phyloP scores from a whole-genome alignment of 2,888 invertebrate genomes.

The Bombylius discolor region DNA sequence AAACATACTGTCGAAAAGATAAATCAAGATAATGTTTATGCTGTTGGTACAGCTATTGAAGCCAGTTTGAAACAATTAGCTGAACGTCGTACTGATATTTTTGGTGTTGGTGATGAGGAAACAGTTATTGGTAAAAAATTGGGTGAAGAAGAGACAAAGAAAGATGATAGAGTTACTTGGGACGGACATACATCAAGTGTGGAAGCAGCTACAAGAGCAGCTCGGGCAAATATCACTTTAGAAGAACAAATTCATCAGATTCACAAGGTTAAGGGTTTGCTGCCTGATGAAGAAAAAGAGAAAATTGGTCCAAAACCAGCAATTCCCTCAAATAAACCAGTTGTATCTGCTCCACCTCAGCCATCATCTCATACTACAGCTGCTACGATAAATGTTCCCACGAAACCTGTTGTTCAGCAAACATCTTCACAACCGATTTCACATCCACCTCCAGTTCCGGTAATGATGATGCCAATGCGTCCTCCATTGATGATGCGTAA shows the following conservation, averaged over 20 bases:
- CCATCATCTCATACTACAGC: constrained; percentile 12
- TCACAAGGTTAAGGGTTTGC: constrained; percentile 82
- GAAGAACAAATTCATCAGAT: constrained; percentile 97
- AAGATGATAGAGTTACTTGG: constrained; percentile 91
- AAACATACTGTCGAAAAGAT: constrained; percentile 85
- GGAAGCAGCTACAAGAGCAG: constrained; percentile 88
- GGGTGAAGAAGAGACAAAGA: constrained; percentile 72
- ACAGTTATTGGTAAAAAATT: constrained; percentile 98
- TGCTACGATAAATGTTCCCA: constrained; percentile 12
- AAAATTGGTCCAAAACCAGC: constrained; percentile 89
- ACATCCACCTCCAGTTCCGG: constrained; percentile 27
- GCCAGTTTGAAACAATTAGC: constrained; percentile 90
- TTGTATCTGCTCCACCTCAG: constrained; percentile 26
- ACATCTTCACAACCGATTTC: constrained; percentile 15
- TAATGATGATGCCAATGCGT: constrained; percentile 37
- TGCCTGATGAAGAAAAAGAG: constrained; percentile 93
- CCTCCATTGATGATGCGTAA: constrained; percentile 37
- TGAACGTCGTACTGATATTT: constrained; percentile 98
- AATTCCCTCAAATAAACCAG: constrained; percentile 30
- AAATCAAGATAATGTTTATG: constrained; percentile 60
- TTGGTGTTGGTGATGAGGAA: constrained; percentile 97
- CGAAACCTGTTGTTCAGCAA: constrained; percentile 16
- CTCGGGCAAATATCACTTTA: constrained; percentile 85
- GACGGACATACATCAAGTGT: constrained; percentile 96
- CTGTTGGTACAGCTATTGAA: constrained; percentile 74